phyloP scores from a whole-genome alignment of 2,113 vertebrate genomes.

The Thoracochromis brauschi region DNA sequence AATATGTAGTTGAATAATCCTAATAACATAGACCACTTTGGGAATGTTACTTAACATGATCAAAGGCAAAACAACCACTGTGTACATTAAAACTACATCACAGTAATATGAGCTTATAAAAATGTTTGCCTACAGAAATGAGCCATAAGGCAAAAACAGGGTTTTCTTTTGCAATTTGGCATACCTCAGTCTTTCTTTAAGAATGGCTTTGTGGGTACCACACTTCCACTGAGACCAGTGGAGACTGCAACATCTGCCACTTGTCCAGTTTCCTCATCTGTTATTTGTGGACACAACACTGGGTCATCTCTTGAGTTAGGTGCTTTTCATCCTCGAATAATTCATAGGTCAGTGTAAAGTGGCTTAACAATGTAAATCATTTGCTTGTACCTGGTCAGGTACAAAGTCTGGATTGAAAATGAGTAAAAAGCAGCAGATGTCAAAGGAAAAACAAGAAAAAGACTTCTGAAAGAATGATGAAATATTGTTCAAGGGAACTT shows the following conservation, averaged over 20 bases:
- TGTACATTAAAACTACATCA: neutral
- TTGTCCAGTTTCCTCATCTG: neutral
- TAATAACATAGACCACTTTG: neutral
- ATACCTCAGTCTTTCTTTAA: neutral
- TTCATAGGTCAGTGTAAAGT: neutral
- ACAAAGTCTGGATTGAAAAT: neutral
- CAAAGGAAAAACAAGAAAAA: neutral
- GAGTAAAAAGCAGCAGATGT: neutral
- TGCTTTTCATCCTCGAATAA: neutral
- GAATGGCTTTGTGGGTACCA: neutral
- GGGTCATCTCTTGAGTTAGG: neutral
- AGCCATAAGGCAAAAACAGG: neutral
- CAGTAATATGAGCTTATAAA: neutral
- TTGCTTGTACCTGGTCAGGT: neutral
- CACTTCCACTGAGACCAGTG: neutral
- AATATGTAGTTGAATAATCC: neutral
- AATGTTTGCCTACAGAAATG: neutral
- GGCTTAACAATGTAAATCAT: neutral
- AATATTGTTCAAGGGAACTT: neutral
- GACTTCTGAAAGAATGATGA: neutral
- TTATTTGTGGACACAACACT: neutral
- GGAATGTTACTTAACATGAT: neutral
- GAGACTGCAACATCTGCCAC: neutral
- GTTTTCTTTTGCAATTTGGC: neutral
- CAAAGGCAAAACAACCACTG: neutral